Conservation (phyloP, 1,140 invertebrate species). For the Brachionus sp. region DNA sequence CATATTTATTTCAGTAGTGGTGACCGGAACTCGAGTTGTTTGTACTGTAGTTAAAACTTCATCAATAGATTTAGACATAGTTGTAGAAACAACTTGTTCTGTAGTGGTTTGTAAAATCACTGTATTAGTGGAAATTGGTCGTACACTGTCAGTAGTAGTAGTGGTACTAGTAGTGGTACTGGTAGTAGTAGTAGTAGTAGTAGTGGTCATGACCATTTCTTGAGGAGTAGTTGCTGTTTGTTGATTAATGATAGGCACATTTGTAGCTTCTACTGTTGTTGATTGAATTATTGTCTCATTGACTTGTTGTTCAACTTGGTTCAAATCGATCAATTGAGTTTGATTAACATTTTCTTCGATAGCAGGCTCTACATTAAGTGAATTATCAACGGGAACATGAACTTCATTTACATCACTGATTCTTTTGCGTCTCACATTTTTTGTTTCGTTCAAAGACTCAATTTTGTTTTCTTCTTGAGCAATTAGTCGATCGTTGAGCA, state of each 20-base stretch:
- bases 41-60: neutral
- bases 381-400: neutral
- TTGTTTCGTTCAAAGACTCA: neutral
- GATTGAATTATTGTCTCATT: neutral
- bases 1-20: neutral
- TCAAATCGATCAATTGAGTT: neutral
- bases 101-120: neutral
- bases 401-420: neutral
- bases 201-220: neutral
- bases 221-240: neutral
- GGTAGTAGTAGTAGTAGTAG: neutral
- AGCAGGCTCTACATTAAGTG: neutral
- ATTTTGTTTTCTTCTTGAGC: conserved; percentile 23
- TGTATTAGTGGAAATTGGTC: neutral
- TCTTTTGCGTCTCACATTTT: neutral
- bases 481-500: conserved; percentile 21
- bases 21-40: neutral
- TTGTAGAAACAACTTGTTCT: neutral
- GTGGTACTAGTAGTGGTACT: neutral
- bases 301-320: neutral
- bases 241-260: neutral
- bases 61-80: neutral
- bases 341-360: neutral
- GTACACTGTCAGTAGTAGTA: neutral
- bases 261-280: neutral